Percentiles rank a stretch among this genome's conserved stretches.
phyloP scores from a whole-genome alignment of 2,113 vertebrate species.

The Martes martes region DNA sequence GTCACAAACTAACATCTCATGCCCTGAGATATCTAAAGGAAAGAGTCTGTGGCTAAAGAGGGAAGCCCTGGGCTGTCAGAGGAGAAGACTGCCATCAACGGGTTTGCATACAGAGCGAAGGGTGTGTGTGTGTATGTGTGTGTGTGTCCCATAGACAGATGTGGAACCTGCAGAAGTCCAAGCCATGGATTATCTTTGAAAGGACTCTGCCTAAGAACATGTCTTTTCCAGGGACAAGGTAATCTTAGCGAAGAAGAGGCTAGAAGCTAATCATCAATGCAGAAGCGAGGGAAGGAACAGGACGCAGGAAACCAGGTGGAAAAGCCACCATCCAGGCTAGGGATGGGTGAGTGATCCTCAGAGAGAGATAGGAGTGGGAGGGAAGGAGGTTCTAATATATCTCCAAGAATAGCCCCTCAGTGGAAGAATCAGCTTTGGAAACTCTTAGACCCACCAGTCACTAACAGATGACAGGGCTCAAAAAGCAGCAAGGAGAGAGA shows the following conservation, averaged over 20 bases:
- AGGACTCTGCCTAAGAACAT: background rate
- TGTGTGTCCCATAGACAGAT: background rate
- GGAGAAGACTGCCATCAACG: background rate
- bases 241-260: background rate
- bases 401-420: background rate
- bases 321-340: background rate
- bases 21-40: background rate
- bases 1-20: background rate
- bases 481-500: background rate
- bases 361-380: background rate
- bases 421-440: background rate
- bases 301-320: background rate
- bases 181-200: background rate
- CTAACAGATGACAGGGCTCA: background rate
- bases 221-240: background rate
- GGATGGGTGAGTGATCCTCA: background rate
- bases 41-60: background rate
- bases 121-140: too few relatives aligned
- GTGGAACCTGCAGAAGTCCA: background rate
- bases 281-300: background rate
- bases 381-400: background rate
- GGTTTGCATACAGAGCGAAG: background rate
- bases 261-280: background rate
- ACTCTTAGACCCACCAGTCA: background rate
- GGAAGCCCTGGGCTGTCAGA: too few relatives aligned